Evolutionary conservation across 2,888 invertebrate species (phyloP), one percentile per base, ranked within the genome.

Genomic region (Timema cristinae): DNA sequence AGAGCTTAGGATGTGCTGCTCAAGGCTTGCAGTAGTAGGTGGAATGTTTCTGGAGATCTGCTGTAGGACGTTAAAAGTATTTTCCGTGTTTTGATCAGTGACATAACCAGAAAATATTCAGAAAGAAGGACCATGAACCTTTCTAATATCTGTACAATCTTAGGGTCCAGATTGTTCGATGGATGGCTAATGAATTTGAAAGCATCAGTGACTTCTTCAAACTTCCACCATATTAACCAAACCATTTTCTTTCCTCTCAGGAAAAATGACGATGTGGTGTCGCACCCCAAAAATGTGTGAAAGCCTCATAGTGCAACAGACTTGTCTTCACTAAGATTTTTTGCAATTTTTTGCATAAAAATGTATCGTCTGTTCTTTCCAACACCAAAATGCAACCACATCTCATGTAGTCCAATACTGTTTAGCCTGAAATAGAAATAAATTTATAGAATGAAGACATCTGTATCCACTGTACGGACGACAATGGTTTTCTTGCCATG

Each of bases 271-370:
- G 50, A 67, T 9, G 49, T 66, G 0, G 32, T 32, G 51, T 71
- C 67, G 50, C 67, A 71, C 6, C 71, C 71, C 6, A 52, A 67
- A 50, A 71, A 71, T n/a, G 67, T 52, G 13, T 68, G 48, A 54
- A 52, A 47, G 0, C 54, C 13, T 56, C 51, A 0, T 67, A n/a
- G 52, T n/a, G 50, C 67, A 52, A 47, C 32, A 0, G 54, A 32
- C 48, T 1, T 68, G 32, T 51, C 32, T 8, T 50, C 9, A 13
- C 67, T 67, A n/a, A 71, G 47, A 16, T 16, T 7, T 50, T 51
- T 7, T n/a, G 71, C 71, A 15, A 71, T 67, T 50, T 47, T n/a
- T 48, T 71, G 52, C 10, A 67, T 54, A 54, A 54, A 10, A 47
- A 71, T 67, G 9, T 67, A 67, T 1, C 67, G 50, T 67, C 6